Conservation (phyloP, 2,797 vertebrate genomes). For the Melopsittacus undulatus region DNA sequence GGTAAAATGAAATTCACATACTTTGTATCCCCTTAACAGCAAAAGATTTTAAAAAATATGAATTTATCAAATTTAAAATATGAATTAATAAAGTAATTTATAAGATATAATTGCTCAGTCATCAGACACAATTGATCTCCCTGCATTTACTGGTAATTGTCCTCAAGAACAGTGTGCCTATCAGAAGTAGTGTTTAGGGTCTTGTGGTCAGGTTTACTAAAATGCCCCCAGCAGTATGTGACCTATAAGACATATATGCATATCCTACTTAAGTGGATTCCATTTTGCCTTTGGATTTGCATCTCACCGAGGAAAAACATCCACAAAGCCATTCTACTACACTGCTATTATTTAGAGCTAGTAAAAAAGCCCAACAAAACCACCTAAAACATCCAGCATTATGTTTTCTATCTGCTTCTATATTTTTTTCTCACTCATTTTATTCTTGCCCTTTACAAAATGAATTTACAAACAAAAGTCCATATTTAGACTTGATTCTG, state of each 20-base stretch:
- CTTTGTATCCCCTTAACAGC: background rate
- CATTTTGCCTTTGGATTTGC: background rate
- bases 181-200: background rate
- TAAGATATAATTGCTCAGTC: conserved; percentile 37
- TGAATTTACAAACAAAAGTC: background rate
- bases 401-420: background rate
- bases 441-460: background rate
- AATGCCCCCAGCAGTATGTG: background rate
- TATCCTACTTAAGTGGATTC: background rate
- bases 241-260: background rate
- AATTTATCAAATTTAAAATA: background rate
- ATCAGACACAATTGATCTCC: conserved; percentile 41
- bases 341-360: background rate
- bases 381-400: background rate
- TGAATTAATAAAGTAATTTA: background rate
- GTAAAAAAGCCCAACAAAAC: rapidly evolving
- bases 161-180: conserved; percentile 9
- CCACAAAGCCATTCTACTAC: background rate
- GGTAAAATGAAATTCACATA: conserved; percentile 18
- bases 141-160: conserved; percentile 53
- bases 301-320: background rate
- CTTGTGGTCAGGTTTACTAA: conserved; percentile 11
- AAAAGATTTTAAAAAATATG: conserved; percentile 11
- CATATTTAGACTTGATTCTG: background rate
- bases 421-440: background rate